Base-by-base conservation (phyloP, 2,797 vertebrate species). In the Dendrocincla fuliginosa region DNA sequence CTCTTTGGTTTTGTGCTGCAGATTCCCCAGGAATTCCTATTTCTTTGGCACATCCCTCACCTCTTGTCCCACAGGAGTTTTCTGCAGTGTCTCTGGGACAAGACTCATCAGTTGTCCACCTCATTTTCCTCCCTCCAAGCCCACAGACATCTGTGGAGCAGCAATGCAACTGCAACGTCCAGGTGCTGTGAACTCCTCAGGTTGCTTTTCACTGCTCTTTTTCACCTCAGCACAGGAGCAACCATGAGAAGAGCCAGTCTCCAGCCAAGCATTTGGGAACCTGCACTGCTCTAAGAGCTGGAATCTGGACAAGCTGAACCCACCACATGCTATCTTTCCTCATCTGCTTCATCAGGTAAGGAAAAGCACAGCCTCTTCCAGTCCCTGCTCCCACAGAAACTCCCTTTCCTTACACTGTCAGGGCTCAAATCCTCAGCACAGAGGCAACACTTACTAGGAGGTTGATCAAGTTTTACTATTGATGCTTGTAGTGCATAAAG, bases 401-500 rank as follows among this genome's bases (percentile, higher is more conserved):
- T 19, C 20, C 42, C 13, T 50, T 32, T 28, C 50, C 28, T 76
- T 14, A 28, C 1, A 4, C 42, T 22, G 23, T 19, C 67, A 9
- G 3, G 37, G 19, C 37, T 83, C 30, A 80, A 39, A 64, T 11
- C 64, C 64, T 50, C 47, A 52, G 33, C 13, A 9, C 60, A 41
- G 10, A 78, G 6, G 14, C 20, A 32, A 84, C 87, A 99, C 99
- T 99, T 98, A 99, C 99, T 99, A 89, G 99, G 99, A 98, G 99
- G 99, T 96, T 99, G 99, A 98, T 99, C 99, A 93, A 99, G 98
- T 97, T 99, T 98, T 97, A 99, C 99, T 97, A 99, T 98, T 97
- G 99, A 99, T 93, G 99, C 98, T 98, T 99, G 99, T 98, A 99
- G 99, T 98, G 99, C 99, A 98, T 99, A 99, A 99, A 99, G 99